Conservation (phyloP, 2,113 vertebrate species). For the Peromyscus maniculatus region DNA sequence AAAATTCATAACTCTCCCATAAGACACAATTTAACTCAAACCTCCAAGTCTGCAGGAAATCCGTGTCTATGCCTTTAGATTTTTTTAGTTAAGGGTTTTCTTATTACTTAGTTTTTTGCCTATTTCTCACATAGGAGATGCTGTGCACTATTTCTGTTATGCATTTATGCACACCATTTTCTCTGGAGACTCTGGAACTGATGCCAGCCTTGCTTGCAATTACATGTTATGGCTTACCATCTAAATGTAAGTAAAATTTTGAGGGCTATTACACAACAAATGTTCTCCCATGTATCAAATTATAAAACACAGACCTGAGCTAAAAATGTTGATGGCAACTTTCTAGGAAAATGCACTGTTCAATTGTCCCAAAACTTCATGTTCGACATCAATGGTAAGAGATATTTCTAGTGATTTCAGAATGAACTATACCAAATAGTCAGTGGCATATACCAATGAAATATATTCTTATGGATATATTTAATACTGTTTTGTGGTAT, state of each 20-base stretch:
- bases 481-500: neutral
- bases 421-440: constrained; percentile 19
- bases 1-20: neutral
- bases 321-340: constrained; percentile 59
- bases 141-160: neutral
- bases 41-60: neutral
- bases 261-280: constrained; percentile 73
- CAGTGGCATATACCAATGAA: neutral
- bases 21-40: neutral
- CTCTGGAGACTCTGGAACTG: neutral
- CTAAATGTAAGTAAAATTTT: constrained; percentile 68
- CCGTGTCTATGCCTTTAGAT: neutral
- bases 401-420: constrained; percentile 41
- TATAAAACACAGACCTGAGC: constrained; percentile 56
- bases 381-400: neutral
- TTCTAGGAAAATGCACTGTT: constrained; percentile 58
- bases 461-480: constrained; percentile 6
- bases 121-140: neutral
- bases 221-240: constrained; percentile 56
- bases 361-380: constrained; percentile 54
- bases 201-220: constrained; percentile 15
- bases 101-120: neutral
- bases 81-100: neutral
- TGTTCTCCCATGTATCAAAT: constrained; percentile 64
- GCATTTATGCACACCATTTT: neutral